Evolutionary conservation across 2,797 vertebrate genomes (phyloP).

Genomic region (Darevskia nairensis): DNA sequence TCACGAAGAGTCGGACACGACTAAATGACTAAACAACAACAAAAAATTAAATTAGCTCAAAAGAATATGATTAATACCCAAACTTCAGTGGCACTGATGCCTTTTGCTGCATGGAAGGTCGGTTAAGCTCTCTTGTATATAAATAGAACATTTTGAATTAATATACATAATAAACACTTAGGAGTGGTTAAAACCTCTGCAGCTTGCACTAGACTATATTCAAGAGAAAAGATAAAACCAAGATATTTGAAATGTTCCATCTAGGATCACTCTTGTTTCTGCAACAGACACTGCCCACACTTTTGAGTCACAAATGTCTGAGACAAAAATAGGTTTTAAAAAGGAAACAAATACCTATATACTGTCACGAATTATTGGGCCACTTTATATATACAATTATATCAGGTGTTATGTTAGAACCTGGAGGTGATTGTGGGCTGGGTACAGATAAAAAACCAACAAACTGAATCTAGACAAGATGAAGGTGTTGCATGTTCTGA

Average conservation of each 20-base stretch:
- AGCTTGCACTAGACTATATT: not conserved
- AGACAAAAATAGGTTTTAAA: not conserved
- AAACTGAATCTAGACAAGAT: too few species aligned
- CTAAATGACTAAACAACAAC: too few species aligned
- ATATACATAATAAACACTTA: constrained; percentile 17
- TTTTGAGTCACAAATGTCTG: not conserved
- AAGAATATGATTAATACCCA: not conserved
- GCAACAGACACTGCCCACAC: not conserved
- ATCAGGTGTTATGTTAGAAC: too few species aligned
- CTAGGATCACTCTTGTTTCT: not conserved
- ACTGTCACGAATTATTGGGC: not conserved
- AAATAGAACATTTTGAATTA: not conserved
- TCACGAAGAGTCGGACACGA: too few species aligned
- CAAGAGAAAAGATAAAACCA: not conserved
- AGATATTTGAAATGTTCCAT: not conserved
- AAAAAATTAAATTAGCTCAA: constrained; percentile 53
- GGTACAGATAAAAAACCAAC: too few species aligned
- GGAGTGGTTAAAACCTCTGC: not conserved
- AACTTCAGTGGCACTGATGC: constrained; percentile 48
- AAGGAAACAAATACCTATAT: not conserved
- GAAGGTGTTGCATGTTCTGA: too few species aligned
- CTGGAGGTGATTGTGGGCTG: too few species aligned
- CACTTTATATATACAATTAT: not conserved
- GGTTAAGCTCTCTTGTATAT: not conserved
- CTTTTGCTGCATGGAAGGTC: constrained; percentile 30